phyloP scores from a whole-genome alignment of 2,797 vertebrate genomes.

The Distichodus sexfasciatus region DNA sequence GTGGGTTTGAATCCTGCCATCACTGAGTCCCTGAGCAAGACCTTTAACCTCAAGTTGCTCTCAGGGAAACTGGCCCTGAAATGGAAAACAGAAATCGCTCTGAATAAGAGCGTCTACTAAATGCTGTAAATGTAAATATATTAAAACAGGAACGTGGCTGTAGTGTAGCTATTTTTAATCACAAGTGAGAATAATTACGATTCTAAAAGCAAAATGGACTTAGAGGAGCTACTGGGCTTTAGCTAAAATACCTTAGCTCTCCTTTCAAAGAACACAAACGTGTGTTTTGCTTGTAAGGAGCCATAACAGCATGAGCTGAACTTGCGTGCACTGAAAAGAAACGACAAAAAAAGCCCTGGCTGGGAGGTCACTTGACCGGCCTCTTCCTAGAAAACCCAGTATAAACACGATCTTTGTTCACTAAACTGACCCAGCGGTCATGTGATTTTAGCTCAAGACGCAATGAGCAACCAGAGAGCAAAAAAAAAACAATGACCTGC shows the following conservation, averaged over 20 bases:
- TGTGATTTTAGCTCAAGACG: conserved; percentile 42
- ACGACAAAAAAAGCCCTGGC: conserved; percentile 23
- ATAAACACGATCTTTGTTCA: conserved; percentile 45
- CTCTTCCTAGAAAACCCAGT: conserved; percentile 32
- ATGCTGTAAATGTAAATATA: too few relatives aligned
- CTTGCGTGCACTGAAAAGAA: conserved; percentile 28
- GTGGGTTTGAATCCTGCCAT: too few relatives aligned
- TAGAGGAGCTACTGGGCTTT: conserved; percentile 38
- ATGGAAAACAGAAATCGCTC: too few relatives aligned
- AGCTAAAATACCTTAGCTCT: conserved; percentile 28
- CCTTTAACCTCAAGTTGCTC: too few relatives aligned
- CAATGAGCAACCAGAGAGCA: conserved; percentile 8
- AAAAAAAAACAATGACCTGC: conserved; percentile 21
- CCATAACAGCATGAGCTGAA: conserved; percentile 31
- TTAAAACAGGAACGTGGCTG: too few relatives aligned
- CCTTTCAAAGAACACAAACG: conserved; percentile 19
- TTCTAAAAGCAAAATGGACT: conserved; percentile 53
- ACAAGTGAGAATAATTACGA: too few relatives aligned
- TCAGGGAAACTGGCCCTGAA: too few relatives aligned
- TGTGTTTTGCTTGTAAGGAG: conserved; percentile 15
- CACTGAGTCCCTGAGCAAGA: too few relatives aligned
- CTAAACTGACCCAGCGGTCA: conserved; percentile 45
- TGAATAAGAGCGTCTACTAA: too few relatives aligned
- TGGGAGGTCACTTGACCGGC: conserved; percentile 45
- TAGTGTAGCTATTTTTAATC: too few relatives aligned